Conservation (phyloP, 2,888 invertebrate species). For the Leptopterna dolabrata region DNA sequence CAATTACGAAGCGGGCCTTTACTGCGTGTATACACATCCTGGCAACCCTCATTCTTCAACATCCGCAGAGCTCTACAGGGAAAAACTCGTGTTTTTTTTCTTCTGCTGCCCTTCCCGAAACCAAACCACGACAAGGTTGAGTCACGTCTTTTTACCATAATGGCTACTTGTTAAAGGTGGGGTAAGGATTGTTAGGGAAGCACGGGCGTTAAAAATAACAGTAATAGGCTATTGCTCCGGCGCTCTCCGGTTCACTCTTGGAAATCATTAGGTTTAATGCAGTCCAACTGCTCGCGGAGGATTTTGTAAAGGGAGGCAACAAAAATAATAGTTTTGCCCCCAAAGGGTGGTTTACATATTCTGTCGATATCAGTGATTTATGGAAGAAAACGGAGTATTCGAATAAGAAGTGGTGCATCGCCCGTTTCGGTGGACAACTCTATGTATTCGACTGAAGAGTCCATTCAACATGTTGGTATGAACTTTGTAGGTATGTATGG, state of each 20-base stretch:
- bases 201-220: slow-evolving; percentile 46
- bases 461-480: too few relatives aligned
- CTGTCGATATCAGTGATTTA: not conserved
- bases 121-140: slow-evolving; percentile 35
- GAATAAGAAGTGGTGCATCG: not conserved
- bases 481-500: too few relatives aligned
- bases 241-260: not conserved
- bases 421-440: too few relatives aligned
- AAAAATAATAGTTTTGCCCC: not conserved
- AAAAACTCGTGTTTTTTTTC: not conserved
- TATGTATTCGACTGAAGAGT: too few relatives aligned
- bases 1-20: not conserved
- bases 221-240: slow-evolving; percentile 39
- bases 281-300: not conserved
- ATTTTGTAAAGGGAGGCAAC: not conserved
- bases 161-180: slow-evolving; percentile 45
- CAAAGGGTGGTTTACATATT: not conserved
- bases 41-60: not conserved
- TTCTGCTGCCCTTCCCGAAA: not conserved
- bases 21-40: not conserved
- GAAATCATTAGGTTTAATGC: slow-evolving; percentile 44
- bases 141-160: slow-evolving; percentile 52
- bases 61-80: not conserved
- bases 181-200: slow-evolving; percentile 40
- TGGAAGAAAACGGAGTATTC: not conserved